A percentile compares a stretch with the other conserved stretches of the same genome.
Conservation (phyloP, 2,797 vertebrate genomes). For the Sebastes iracundus region DNA sequence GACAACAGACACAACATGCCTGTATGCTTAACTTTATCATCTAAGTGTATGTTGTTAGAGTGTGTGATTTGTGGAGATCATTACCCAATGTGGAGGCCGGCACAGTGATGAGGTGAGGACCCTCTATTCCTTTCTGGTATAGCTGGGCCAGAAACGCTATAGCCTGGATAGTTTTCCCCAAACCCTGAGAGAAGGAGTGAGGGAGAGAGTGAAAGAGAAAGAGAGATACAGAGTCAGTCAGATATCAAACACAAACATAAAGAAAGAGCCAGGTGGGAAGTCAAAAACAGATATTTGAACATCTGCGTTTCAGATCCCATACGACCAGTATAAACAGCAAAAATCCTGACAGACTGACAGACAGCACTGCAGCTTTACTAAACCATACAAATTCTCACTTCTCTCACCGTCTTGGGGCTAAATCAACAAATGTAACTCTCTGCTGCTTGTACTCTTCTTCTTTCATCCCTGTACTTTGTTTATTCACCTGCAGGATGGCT, state of each 20-base stretch:
- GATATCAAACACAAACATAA: background rate
- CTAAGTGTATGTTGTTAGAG: background rate
- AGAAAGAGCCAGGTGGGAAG: background rate
- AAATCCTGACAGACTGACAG: background rate
- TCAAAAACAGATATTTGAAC: background rate
- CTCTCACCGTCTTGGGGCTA: background rate
- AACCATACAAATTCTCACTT: background rate
- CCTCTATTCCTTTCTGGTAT: constrained; percentile 86
- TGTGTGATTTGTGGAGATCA: background rate
- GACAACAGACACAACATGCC: background rate
- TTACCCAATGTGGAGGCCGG: constrained; percentile 96
- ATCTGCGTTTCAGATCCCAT: background rate
- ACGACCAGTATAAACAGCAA: background rate
- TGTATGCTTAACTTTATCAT: background rate
- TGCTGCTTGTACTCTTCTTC: background rate
- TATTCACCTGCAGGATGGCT: constrained; percentile 3
- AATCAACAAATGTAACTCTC: background rate
- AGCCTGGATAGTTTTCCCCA: constrained; percentile 98
- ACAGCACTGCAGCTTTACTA: background rate
- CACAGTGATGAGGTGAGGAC: constrained; percentile 94
- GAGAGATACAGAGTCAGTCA: background rate
- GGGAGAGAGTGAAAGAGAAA: background rate
- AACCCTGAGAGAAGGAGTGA: constrained; percentile 82
- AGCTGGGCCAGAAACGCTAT: constrained; percentile 95
- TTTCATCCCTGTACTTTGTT: background rate